These are phyloP conservation scores for Cotesia congregata DNA, from an alignment of 2,888 invertebrate genomes.

Conservation along the genomic window DNA sequence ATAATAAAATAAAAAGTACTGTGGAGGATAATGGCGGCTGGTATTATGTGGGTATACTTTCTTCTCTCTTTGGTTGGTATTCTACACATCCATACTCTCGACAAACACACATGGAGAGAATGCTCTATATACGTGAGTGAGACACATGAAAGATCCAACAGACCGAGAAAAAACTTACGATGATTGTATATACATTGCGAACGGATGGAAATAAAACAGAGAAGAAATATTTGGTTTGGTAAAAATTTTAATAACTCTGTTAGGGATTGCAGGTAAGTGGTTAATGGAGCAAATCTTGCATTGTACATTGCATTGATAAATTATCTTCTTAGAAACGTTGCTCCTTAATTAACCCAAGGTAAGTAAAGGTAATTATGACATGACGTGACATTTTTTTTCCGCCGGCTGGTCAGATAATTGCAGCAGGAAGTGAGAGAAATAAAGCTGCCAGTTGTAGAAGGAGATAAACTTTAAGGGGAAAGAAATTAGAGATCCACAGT, in stretches of 20 bases:
- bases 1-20: slow-evolving; percentile 37
- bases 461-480: background rate
- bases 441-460: background rate
- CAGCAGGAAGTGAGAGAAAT: slow-evolving; percentile 1
- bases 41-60: slow-evolving; percentile 14
- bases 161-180: background rate
- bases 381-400: no score
- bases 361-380: no score
- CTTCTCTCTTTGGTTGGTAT: slow-evolving; percentile 27
- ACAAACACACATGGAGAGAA: slow-evolving; percentile 8
- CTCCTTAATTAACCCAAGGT: no score
- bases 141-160: slow-evolving; percentile 12
- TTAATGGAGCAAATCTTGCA: background rate
- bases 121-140: background rate
- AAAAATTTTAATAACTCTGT: background rate
- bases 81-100: slow-evolving; percentile 13
- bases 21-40: slow-evolving; percentile 51
- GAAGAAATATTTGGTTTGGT: background rate
- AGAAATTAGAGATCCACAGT: background rate
- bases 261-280: background rate
- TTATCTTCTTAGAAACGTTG: no score
- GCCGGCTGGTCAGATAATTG: background rate
- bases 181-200: background rate
- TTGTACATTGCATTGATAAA: no score
- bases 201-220: background rate